Conservation (phyloP, 2,797 vertebrate genomes). For the Pogonophryne albipinna region DNA sequence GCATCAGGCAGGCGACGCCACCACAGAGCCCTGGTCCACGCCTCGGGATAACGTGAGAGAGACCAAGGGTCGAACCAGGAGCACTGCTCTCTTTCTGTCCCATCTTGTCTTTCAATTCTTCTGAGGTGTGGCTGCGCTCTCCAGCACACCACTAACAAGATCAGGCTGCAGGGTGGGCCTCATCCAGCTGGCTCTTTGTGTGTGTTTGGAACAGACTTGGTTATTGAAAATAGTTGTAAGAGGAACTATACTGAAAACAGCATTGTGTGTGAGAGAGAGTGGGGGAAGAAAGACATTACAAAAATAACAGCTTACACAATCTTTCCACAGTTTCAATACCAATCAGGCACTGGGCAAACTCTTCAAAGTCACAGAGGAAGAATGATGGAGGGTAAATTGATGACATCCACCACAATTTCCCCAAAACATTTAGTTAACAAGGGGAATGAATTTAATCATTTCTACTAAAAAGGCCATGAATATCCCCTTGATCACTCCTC, state of each 20-base stretch:
- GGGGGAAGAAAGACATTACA: conserved; percentile 24
- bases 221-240: conserved; percentile 68
- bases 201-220: conserved; percentile 52
- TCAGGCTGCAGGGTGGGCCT: conserved; percentile 82
- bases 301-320: conserved; percentile 60
- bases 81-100: conserved; percentile 43
- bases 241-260: conserved; percentile 46
- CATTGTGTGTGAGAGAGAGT: conserved; percentile 26
- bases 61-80: conserved; percentile 50
- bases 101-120: conserved; percentile 69
- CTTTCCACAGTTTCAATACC: conserved; percentile 64
- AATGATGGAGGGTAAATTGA: conserved; percentile 51
- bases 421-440: conserved; percentile 53
- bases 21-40: conserved; percentile 51
- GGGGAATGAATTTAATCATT: conserved; percentile 58
- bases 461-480: conserved; percentile 45
- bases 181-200: conserved; percentile 71
- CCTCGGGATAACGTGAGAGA: conserved; percentile 69
- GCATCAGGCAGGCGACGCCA: conserved; percentile 51
- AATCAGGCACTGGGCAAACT: conserved; percentile 55
- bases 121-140: conserved; percentile 78
- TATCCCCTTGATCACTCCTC: conserved; percentile 27
- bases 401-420: conserved; percentile 56
- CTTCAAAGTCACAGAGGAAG: conserved; percentile 60
- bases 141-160: conserved; percentile 78